phyloP scores from a whole-genome alignment of 2,113 vertebrate genomes.

The Diphyllodes magnificus region DNA sequence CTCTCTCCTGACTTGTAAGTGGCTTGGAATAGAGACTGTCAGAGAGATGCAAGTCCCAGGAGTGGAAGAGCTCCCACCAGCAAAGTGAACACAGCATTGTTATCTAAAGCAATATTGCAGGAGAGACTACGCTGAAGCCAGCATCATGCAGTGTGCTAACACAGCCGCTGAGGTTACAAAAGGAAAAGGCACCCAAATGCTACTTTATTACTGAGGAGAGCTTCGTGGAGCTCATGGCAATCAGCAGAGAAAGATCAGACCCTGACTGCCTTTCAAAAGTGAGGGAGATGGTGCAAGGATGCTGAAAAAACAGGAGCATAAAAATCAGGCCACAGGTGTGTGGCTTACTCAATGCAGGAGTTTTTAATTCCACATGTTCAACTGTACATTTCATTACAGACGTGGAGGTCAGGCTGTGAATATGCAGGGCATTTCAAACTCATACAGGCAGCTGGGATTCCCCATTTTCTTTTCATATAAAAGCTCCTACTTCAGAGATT shows the following conservation, averaged over 20 bases:
- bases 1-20: conserved; percentile 17
- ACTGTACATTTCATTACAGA: not conserved
- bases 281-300: not conserved
- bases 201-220: not conserved
- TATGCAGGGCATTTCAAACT: not conserved
- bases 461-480: not conserved
- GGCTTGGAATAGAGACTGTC: not conserved
- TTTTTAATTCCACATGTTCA: not conserved
- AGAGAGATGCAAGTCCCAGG: not conserved
- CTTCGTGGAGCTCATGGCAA: not conserved
- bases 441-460: not conserved
- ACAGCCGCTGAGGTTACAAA: not conserved
- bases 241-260: fast-evolving
- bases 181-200: not conserved
- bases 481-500: not conserved
- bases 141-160: fast-evolving
- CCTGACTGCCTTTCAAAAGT: not conserved
- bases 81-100: not conserved
- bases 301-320: not conserved
- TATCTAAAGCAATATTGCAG: not conserved
- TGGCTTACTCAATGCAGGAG: not conserved
- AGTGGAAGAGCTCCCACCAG: not conserved
- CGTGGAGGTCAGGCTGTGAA: not conserved
- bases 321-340: not conserved
- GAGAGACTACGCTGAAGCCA: not conserved